Percentiles rank a stretch among this genome's conserved stretches.
Evolutionary conservation across 2,797 vertebrate genomes (phyloP).

Genomic region (Hydrolagus colliei): DNA sequence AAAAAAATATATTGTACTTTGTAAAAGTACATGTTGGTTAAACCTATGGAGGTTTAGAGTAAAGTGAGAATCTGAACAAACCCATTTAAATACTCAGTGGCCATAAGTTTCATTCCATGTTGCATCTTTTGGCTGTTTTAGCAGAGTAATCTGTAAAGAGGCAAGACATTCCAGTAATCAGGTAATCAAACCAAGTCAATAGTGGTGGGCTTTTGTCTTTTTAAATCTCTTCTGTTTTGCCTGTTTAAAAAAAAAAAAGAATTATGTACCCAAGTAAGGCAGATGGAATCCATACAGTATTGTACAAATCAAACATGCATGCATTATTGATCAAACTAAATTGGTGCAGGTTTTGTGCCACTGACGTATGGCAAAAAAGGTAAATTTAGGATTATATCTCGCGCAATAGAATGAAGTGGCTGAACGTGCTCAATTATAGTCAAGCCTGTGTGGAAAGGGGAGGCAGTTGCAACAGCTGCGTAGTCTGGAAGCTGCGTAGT

Average conservation of each 20-base stretch:
- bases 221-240: constrained; percentile 25
- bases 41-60: constrained; percentile 17
- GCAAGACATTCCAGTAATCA: constrained; percentile 30
- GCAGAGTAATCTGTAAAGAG: not conserved
- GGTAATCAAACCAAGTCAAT: constrained; percentile 8
- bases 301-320: constrained; percentile 23
- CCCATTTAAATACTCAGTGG: not conserved
- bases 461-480: not conserved
- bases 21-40: constrained; percentile 10
- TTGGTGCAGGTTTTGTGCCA: constrained; percentile 5
- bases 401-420: not conserved
- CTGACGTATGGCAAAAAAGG: not conserved
- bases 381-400: not conserved
- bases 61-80: constrained; percentile 17
- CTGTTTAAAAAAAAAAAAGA: constrained; percentile 18
- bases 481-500: not conserved
- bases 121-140: constrained; percentile 7
- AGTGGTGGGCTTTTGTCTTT: constrained; percentile 2
- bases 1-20: not conserved
- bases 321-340: constrained; percentile 22
- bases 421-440: not conserved
- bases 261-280: constrained; percentile 18
- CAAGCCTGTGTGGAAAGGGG: not conserved
- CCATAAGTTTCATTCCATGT: not conserved
- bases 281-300: constrained; percentile 28